Conservation (phyloP, 2,888 invertebrate species). For the Caenorhabditis sp. region DNA sequence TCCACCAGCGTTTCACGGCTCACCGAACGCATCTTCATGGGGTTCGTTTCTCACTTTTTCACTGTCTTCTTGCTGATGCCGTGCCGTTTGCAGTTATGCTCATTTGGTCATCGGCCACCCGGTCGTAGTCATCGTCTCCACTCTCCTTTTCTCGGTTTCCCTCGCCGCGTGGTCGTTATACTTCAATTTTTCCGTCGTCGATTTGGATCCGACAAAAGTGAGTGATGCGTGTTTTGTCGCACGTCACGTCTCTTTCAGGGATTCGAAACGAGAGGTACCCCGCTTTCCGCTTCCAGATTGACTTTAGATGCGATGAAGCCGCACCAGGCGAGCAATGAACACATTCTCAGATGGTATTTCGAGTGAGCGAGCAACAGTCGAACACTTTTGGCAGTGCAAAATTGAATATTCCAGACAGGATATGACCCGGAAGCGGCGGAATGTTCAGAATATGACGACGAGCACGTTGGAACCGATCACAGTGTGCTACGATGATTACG, state of each 20-base stretch:
- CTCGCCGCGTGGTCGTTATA: conserved; percentile 48
- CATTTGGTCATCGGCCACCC: conserved; percentile 45
- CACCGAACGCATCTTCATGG: conserved; percentile 32
- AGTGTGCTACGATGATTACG: conserved; percentile 67
- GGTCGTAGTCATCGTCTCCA: conserved; percentile 39
- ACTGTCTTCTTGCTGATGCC: background rate
- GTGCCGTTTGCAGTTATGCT: conserved; percentile 47
- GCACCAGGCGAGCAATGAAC: conserved; percentile 29
- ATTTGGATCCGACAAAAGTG: conserved; percentile 63
- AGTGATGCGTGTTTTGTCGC: background rate
- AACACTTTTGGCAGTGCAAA: background rate
- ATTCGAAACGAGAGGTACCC: conserved; percentile 66
- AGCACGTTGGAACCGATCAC: conserved; percentile 52
- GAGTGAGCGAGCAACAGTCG: conserved; percentile 6
- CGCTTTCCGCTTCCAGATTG: conserved; percentile 55
- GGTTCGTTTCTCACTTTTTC: conserved; percentile 5
- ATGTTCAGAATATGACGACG: background rate
- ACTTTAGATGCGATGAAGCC: conserved; percentile 53
- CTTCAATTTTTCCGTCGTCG: conserved; percentile 45
- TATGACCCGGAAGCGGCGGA: background rate
- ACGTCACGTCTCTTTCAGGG: conserved; percentile 49
- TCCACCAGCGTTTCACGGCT: conserved; percentile 25
- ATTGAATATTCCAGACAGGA: conserved; percentile 45
- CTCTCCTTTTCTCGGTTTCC: conserved; percentile 45
- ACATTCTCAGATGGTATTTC: conserved; percentile 50